A percentile compares a stretch with the other conserved stretches of the same genome.
Conservation (phyloP, 2,797 vertebrate genomes). For the Acanthurus leucopareius region DNA sequence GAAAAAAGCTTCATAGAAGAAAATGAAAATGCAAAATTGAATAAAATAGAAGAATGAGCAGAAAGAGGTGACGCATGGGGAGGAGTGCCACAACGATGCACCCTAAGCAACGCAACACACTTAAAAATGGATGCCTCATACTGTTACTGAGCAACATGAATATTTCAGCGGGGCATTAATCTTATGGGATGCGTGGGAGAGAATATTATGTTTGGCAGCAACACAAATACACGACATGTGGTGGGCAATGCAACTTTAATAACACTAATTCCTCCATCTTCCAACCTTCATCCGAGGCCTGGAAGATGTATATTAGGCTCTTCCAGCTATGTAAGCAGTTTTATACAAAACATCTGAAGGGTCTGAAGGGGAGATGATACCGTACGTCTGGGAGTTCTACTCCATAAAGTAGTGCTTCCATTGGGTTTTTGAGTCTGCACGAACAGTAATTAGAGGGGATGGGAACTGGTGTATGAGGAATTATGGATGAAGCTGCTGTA, state of each 20-base stretch:
- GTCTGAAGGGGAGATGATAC: slow-evolving; percentile 38
- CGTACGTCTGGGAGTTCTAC: slow-evolving; percentile 39
- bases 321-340: slow-evolving; percentile 58
- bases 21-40: slow-evolving; percentile 4
- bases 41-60: neutral
- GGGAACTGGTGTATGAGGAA: slow-evolving; percentile 39
- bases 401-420: slow-evolving; percentile 39
- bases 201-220: slow-evolving; percentile 62
- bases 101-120: slow-evolving; percentile 5
- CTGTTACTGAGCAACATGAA: slow-evolving; percentile 61
- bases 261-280: slow-evolving; percentile 54
- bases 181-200: slow-evolving; percentile 52
- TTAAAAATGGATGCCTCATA: slow-evolving; percentile 55
- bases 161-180: slow-evolving; percentile 66
- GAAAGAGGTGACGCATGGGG: neutral
- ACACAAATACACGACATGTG: slow-evolving; percentile 49
- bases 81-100: neutral
- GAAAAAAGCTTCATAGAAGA: neutral
- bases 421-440: slow-evolving; percentile 26
- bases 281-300: slow-evolving; percentile 31
- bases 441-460: slow-evolving; percentile 50
- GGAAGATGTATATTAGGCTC: slow-evolving; percentile 25
- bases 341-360: slow-evolving; percentile 30
- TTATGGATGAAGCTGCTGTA: slow-evolving; percentile 54
- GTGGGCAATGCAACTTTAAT: slow-evolving; percentile 62